Conservation (phyloP, 2,888 invertebrate genomes). For the Imbricaverruca yamaguchii region DNA sequence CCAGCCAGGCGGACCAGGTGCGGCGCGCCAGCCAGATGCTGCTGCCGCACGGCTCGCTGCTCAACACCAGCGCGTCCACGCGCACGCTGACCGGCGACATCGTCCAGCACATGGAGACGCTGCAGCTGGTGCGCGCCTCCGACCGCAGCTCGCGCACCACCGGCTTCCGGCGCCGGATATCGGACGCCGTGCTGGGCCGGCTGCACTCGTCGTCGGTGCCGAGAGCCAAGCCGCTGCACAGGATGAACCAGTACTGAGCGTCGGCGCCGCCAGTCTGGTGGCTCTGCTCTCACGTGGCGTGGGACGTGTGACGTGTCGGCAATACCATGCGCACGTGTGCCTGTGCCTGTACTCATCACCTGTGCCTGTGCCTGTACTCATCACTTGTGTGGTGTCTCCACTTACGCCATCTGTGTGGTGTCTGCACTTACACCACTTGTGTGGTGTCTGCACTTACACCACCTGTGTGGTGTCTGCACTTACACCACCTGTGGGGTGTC, state of each 20-base stretch:
- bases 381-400: no score
- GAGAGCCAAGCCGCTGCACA: neutral
- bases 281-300: no score
- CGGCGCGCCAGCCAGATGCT: conserved; percentile 11
- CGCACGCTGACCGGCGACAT: neutral
- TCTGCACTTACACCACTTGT: no score
- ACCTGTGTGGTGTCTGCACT: no score
- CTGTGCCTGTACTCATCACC: no score
- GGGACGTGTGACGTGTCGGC: no score
- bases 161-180: neutral
- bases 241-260: conserved; percentile 14
- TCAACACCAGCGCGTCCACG: neutral
- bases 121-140: neutral
- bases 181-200: neutral
- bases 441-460: no score
- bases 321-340: no score
- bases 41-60: neutral
- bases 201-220: no score
- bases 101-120: neutral
- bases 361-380: no score
- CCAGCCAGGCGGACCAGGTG: neutral
- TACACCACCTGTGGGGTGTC: no score
- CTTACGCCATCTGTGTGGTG: no score
- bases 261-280: neutral
- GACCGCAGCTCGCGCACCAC: neutral